Evolutionary conservation across 2,113 vertebrate genomes (phyloP), one percentile per base, ranked within the genome.

Genomic region (Cochlearius cochlearius): DNA sequence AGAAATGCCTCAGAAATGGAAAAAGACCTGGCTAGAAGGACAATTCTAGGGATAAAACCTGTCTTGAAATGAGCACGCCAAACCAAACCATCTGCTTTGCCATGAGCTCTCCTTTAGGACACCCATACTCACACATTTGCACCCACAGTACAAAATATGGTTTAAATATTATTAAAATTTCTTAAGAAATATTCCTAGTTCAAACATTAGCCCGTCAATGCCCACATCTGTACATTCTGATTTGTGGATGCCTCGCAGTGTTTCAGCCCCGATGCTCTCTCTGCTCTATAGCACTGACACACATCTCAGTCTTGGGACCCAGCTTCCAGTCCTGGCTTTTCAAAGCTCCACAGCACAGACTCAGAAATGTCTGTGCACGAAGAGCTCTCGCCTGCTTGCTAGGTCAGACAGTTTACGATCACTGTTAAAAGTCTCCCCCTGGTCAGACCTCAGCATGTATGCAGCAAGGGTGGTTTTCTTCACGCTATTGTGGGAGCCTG

Each of bases 171-270:
- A 81, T 15, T n/a, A 36, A 9, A 11, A 27, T 63, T 25, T 68
- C n/a, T 75, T 23, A 38, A 76, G 3, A 77, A 74, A 4, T 3
- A 3, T 8, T 85, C 23, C 63, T 38, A 27, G 17, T 68, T 85
- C 5, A 22, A 45, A 47, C 11, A 41, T 26, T 36, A 82, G 29
- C 45, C 30, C 23, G 49, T 25, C 38, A 78, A 9, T 34, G 15
- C 6, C 13, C 17, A 58, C 11, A 19, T 12, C 32, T 64, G 13
- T 36, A 26, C 5, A 6, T 49, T 62, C 49, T 41, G 27, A 49
- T 72, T 68, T 82, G 43, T 9, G 29, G 71, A 23, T 71, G 19
- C 32, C 41, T 47, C 0, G 1, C 38, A 55, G 20, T 0, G 0
- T 39, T 81, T 84, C 47, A 39, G 39, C 22, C 18, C 56, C 0